These are phyloP conservation scores for Scaptomyza polygonia DNA, from an alignment of 2,888 invertebrate species.

Conservation along the genomic window DNA sequence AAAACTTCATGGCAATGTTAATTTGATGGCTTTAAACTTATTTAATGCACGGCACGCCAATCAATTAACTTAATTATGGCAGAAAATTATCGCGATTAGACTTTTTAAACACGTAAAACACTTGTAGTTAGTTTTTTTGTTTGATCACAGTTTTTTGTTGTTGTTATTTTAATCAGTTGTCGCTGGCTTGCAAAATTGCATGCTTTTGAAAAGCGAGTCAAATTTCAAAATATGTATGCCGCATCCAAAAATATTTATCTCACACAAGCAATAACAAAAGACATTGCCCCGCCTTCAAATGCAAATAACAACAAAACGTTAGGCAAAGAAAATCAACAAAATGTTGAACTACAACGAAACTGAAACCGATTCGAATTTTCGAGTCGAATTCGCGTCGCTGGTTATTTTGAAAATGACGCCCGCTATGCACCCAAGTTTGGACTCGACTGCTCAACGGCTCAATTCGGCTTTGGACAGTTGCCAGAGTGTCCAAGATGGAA, in stretches of 20 bases:
- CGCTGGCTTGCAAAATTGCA: constrained; percentile 25
- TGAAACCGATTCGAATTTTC: constrained; percentile 31
- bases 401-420: constrained; percentile 53
- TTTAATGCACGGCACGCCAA: constrained; percentile 54
- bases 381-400: constrained; percentile 24
- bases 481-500: constrained; percentile 44
- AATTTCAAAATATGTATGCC: constrained; percentile 65
- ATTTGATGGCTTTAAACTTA: constrained; percentile 32
- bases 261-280: neutral
- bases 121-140: constrained; percentile 21
- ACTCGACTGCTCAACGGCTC: constrained; percentile 55
- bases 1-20: constrained; percentile 3
- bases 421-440: constrained; percentile 72
- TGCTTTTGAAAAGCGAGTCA: constrained; percentile 31
- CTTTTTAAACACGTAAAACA: constrained; percentile 34
- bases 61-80: constrained; percentile 28
- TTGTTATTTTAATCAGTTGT: neutral
- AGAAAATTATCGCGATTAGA: constrained; percentile 31
- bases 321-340: constrained; percentile 25
- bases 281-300: constrained; percentile 30
- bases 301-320: constrained; percentile 18
- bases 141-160: constrained; percentile 12
- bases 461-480: constrained; percentile 3
- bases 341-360: constrained; percentile 20
- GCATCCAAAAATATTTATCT: constrained; percentile 44